Base-by-base conservation (phyloP, 2,797 vertebrate species). In the Xiphophorus birchmanni region DNA sequence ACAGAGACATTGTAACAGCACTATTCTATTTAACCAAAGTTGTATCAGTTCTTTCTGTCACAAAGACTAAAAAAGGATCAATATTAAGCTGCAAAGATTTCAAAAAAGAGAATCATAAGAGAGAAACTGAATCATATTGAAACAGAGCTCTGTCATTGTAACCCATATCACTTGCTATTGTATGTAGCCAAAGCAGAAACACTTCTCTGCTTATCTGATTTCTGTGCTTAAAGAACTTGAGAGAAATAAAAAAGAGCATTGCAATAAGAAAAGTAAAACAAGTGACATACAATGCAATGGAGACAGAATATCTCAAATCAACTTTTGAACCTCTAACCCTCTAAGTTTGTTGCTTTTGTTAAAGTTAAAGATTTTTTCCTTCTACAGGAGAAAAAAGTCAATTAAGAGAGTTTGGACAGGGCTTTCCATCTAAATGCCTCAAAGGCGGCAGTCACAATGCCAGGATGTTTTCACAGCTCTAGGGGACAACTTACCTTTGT, bases 381-480 rank as follows among this genome's bases (percentile, higher is more conserved):
- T 65, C 78, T 78, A 74, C n/a, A 80, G 67, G 47, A 10, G 60
- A 52, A 12, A 69, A 12, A 73, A 79, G 76, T 80, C 73, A 74
- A 42, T 89, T 54, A 79, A 35, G 12, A 67, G 76, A 76, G 17
- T 82, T 76, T 80, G 47, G 5, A 72, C 83, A 65, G 29, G 83
- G 69, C 63, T 72, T 84, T 80, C 86, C 1, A 58, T 89, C 65
- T 83, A 85, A 82, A 84, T 74, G 48, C 72, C 69, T 26, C 52
- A 80, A 82, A 26, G 21, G 52, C 77, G 52, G 75, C 86, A 75
- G 84, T 54, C 42, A 84, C 65, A 78, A 73, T 60, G 75, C 50
- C 80, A 79, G 65, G 48, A 56, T 90, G 85, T 91, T 89, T 85
- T 86, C 85, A 85, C 82, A 91, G 87, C 90, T 86, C 87, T 80